phyloP scores from a whole-genome alignment of 2,888 invertebrate species.

The Drosophila mayaguana region DNA sequence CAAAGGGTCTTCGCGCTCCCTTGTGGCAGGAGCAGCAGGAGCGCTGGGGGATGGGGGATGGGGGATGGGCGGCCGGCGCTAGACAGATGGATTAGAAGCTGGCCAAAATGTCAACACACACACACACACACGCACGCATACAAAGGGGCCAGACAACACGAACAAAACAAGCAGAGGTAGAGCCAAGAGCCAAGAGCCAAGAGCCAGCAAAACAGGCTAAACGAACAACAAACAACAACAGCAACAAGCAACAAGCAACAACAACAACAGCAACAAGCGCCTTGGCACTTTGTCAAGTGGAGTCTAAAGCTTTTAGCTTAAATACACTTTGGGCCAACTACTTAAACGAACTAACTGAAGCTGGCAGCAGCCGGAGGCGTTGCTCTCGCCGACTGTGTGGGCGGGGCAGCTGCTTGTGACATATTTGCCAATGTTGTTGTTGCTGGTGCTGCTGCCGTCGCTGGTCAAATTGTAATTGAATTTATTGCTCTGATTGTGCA shows the following conservation, averaged over 20 bases:
- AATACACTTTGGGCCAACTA: slow-evolving; percentile 81
- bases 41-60: background rate
- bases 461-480: slow-evolving; percentile 68
- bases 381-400: background rate
- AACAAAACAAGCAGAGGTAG: slow-evolving; percentile 14
- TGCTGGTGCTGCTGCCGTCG: slow-evolving; percentile 16
- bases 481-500: slow-evolving; percentile 71
- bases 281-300: slow-evolving; percentile 75
- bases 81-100: slow-evolving; percentile 52
- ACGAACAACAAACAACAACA: slow-evolving; percentile 9
- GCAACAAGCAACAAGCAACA: slow-evolving; percentile 24
- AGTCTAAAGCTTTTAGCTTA: slow-evolving; percentile 77
- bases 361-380: slow-evolving; percentile 18
- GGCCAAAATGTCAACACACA: slow-evolving; percentile 52
- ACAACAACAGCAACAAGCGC: slow-evolving; percentile 24
- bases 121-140: background rate
- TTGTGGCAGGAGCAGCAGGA: background rate
- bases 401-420: slow-evolving; percentile 46
- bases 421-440: slow-evolving; percentile 50
- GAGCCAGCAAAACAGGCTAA: slow-evolving; percentile 7
- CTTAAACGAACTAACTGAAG: slow-evolving; percentile 63
- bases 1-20: slow-evolving; percentile 32
- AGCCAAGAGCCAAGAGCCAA: background rate
- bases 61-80: background rate
- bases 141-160: slow-evolving; percentile 20